phyloP scores from a whole-genome alignment of 2,888 invertebrate species.

The Timema podura region DNA sequence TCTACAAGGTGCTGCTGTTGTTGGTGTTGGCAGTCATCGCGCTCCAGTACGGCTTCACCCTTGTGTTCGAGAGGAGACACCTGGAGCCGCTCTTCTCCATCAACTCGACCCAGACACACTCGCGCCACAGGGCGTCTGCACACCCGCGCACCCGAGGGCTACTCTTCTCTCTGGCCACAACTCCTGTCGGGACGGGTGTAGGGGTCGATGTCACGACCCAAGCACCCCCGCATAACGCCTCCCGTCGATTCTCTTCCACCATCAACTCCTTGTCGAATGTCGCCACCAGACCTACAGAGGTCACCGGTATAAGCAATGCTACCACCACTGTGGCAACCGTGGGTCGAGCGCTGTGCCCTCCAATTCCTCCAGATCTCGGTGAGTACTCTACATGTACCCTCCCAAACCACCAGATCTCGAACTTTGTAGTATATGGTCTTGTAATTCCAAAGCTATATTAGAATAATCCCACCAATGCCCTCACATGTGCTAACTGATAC shows the following conservation, averaged over 20 bases:
- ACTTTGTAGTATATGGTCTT: too few relatives aligned
- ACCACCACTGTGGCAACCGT: slow-evolving; percentile 16
- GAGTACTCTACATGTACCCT: too few relatives aligned
- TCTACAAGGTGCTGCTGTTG: slow-evolving; percentile 54
- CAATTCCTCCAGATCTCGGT: slow-evolving; percentile 50
- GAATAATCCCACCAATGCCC: too few relatives aligned
- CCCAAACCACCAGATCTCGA: too few relatives aligned
- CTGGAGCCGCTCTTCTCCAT: slow-evolving; percentile 33
- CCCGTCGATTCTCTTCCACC: too few relatives aligned
- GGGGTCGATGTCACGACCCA: too few relatives aligned
- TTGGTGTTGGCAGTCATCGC: slow-evolving; percentile 61
- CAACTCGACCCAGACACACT: slow-evolving; percentile 21
- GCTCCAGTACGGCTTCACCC: slow-evolving; percentile 66
- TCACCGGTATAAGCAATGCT: neutral
- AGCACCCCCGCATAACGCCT: too few relatives aligned
- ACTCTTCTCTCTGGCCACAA: slow-evolving; percentile 18
- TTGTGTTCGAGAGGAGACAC: slow-evolving; percentile 54
- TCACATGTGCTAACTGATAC: too few relatives aligned
- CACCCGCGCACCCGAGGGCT: slow-evolving; percentile 1
- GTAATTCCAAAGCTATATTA: too few relatives aligned
- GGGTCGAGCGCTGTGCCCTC: slow-evolving; percentile 52
- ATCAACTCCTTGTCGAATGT: too few relatives aligned
- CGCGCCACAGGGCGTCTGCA: neutral
- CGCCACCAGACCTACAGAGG: too few relatives aligned
- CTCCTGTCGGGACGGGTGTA: too few relatives aligned